phyloP scores from a whole-genome alignment of 2,797 vertebrate genomes.

The Sebastes hubbsi region DNA sequence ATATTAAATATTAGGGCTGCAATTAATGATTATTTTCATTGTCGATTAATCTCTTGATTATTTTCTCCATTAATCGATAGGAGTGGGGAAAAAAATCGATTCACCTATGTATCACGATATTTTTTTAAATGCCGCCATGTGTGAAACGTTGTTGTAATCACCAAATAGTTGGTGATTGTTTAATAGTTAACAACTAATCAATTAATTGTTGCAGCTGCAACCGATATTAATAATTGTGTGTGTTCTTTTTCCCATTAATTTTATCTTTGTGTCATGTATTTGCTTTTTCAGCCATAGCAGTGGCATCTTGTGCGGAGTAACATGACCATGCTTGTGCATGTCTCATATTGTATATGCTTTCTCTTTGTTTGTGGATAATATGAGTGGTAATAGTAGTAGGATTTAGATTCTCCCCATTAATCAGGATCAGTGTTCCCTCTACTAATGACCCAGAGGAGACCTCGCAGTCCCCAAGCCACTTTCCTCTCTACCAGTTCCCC shows the following conservation, averaged over 20 bases:
- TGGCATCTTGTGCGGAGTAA: slow-evolving; percentile 5
- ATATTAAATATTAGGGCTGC: no score
- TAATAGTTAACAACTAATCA: no score
- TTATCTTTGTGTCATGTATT: background rate
- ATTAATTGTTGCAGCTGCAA: no score
- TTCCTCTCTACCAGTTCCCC: slow-evolving; percentile 48
- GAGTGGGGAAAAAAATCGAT: no score
- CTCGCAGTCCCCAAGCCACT: slow-evolving; percentile 68
- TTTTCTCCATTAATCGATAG: no score
- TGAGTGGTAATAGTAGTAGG: slow-evolving; percentile 59
- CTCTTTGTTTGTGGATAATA: slow-evolving; percentile 55
- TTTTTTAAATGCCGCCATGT: no score
- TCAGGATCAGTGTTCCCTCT: slow-evolving; percentile 77
- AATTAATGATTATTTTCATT: no score
- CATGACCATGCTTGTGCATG: slow-evolving; percentile 3
- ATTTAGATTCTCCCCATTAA: slow-evolving; percentile 76
- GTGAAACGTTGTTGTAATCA: no score
- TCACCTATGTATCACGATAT: no score
- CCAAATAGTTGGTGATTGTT: no score
- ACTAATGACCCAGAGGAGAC: slow-evolving; percentile 78
- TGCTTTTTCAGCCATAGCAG: background rate
- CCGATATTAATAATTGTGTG: no score
- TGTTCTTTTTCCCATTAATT: background rate
- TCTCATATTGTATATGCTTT: slow-evolving; percentile 19
- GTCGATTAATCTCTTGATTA: no score